Conservation (phyloP, 2,113 vertebrate genomes). For the Lophius piscatorius region DNA sequence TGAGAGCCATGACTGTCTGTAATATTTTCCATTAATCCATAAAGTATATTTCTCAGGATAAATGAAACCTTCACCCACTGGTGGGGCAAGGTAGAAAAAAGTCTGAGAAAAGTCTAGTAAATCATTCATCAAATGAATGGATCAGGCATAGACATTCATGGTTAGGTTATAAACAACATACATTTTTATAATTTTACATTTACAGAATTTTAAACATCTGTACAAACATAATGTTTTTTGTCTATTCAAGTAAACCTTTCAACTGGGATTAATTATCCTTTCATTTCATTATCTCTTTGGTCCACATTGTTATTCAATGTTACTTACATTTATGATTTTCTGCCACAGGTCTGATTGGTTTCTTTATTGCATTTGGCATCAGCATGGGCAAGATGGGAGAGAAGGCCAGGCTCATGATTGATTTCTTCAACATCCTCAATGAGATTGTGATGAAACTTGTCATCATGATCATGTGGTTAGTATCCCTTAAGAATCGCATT, state of each 20-base stretch:
- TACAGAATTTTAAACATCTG: constrained; percentile 11
- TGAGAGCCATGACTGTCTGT: no score
- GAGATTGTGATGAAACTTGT: constrained; percentile 99
- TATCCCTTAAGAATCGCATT: constrained; percentile 64
- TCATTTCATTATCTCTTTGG: constrained; percentile 18
- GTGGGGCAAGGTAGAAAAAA: background rate
- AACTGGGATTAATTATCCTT: constrained; percentile 6
- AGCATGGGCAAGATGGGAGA: constrained; percentile 99
- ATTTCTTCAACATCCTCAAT: constrained; percentile 99
- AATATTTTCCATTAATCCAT: no score
- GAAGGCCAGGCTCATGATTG: constrained; percentile 96
- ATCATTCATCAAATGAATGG: background rate
- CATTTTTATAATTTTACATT: background rate
- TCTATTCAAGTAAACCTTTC: constrained; percentile 23
- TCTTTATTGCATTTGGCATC: constrained; percentile 99
- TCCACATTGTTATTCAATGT: constrained; percentile 21
- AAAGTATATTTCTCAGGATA: background rate
- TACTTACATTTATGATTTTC: constrained; percentile 60
- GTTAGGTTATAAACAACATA: background rate
- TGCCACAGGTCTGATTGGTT: constrained; percentile 93
- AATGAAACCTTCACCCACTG: background rate
- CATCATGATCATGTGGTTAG: constrained; percentile 99
- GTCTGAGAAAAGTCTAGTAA: no score
- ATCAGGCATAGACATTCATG: background rate
- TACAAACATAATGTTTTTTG: background rate